phyloP scores from a whole-genome alignment of 2,888 invertebrate species.

The Scaptomyza cyrtandrae region DNA sequence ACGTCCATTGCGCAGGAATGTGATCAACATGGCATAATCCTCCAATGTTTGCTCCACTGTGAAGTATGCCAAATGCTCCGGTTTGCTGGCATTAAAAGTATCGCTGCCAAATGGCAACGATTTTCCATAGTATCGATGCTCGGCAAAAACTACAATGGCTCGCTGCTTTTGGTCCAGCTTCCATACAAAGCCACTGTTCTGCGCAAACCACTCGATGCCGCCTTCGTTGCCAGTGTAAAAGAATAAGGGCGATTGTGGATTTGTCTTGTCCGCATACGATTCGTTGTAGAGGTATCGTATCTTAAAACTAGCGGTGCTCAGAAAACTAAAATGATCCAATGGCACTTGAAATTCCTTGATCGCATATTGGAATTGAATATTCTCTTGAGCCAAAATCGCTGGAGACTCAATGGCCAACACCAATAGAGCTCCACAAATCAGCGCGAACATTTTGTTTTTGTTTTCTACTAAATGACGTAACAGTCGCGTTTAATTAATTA shows the following conservation, averaged over 20 bases:
- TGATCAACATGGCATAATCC: conserved; percentile 94
- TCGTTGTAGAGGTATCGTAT: conserved; percentile 91
- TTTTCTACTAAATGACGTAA: neutral
- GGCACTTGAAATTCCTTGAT: conserved; percentile 85
- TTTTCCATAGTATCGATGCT: conserved; percentile 97
- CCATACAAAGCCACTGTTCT: conserved; percentile 97
- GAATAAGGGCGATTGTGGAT: conserved; percentile 89
- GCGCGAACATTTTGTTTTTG: conserved; percentile 26
- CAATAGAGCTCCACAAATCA: conserved; percentile 26
- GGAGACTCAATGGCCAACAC: conserved; percentile 2
- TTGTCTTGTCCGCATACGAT: conserved; percentile 87
- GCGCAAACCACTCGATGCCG: conserved; percentile 93
- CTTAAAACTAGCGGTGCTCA: conserved; percentile 89
- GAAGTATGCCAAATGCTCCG: conserved; percentile 91
- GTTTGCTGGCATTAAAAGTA: conserved; percentile 87
- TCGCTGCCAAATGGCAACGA: conserved; percentile 94
- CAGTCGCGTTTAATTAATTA: conserved; percentile 2
- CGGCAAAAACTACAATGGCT: conserved; percentile 95
- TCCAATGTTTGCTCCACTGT: conserved; percentile 96
- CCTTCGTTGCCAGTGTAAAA: conserved; percentile 98
- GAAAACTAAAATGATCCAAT: conserved; percentile 95
- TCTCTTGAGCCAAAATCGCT: neutral
- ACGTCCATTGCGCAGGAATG: conserved; percentile 80
- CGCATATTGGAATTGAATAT: conserved; percentile 52
- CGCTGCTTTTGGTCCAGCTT: conserved; percentile 92